Evolutionary conservation across 2,888 invertebrate species (phyloP).

Genomic region (Cerceris rybyensis): DNA sequence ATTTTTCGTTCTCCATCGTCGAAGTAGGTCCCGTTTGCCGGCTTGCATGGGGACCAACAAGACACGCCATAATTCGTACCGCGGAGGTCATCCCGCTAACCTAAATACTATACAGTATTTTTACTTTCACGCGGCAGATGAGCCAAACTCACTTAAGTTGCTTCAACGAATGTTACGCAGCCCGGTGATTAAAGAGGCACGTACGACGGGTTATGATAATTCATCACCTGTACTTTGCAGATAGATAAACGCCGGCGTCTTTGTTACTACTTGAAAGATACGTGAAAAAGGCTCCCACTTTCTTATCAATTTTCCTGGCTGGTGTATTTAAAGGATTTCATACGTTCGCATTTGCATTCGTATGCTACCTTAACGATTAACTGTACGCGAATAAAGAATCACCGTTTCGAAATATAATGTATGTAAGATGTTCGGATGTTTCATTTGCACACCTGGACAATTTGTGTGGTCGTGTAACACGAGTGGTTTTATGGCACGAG

Average conservation of each 20-base stretch:
- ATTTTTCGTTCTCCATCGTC: neutral
- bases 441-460: neutral
- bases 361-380: neutral
- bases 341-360: conserved; percentile 3
- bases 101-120: conserved; percentile 62
- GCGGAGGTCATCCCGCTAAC: conserved; percentile 55
- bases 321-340: no score
- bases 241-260: conserved; percentile 25
- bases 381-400: neutral
- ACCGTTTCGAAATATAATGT: neutral
- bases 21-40: conserved; percentile 19
- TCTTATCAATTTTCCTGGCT: conserved; percentile 38
- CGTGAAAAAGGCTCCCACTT: conserved; percentile 19
- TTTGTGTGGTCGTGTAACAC: neutral
- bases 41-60: conserved; percentile 18
- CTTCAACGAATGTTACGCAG: conserved; percentile 62
- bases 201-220: conserved; percentile 58
- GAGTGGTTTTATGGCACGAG: neutral
- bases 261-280: conserved; percentile 8
- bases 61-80: conserved; percentile 50
- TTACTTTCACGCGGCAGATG: conserved; percentile 68
- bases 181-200: conserved; percentile 57
- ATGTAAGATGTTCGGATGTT: neutral
- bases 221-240: conserved; percentile 42
- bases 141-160: conserved; percentile 54